Percentiles rank a stretch among this genome's conserved stretches.
phyloP scores from a whole-genome alignment of 2,113 vertebrate genomes.

The Chascanopsetta lugubris region DNA sequence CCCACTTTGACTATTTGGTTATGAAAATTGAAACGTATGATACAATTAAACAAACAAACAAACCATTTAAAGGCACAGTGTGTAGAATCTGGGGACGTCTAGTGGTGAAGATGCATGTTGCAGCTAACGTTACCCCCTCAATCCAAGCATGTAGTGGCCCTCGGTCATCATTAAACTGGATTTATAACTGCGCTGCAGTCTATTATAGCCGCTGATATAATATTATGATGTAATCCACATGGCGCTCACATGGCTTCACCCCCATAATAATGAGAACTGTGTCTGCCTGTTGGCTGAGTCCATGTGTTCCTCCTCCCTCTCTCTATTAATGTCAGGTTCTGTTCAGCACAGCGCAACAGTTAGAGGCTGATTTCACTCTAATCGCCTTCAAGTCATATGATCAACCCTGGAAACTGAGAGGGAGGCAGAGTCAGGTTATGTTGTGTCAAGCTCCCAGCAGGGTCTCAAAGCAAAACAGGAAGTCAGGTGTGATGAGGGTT shows the following conservation, averaged over 20 bases:
- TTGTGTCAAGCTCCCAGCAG: conserved; percentile 29
- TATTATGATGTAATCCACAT: too few species aligned
- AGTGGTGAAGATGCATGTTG: too few species aligned
- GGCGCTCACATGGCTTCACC: not conserved
- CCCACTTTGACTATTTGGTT: too few species aligned
- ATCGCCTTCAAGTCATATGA: conserved; percentile 71
- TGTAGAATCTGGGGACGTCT: too few species aligned
- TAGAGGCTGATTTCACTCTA: conserved; percentile 39
- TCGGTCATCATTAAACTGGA: too few species aligned
- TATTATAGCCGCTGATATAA: not conserved
- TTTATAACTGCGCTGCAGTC: not conserved
- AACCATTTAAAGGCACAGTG: too few species aligned
- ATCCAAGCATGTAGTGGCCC: too few species aligned
- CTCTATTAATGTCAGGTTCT: not conserved
- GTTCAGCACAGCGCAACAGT: conserved; percentile 6
- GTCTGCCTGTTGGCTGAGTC: not conserved
- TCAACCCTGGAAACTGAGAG: conserved; percentile 58
- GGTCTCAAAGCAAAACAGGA: conserved; percentile 45
- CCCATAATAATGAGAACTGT: not conserved
- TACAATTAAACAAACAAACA: too few species aligned
- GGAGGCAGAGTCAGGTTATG: conserved; percentile 57
- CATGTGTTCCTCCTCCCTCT: not conserved
- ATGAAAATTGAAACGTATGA: too few species aligned
- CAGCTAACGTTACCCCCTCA: too few species aligned
- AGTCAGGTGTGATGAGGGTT: conserved; percentile 26